A percentile compares a stretch with the other conserved stretches of the same genome.
These are phyloP conservation scores for Morone saxatilis DNA, from an alignment of 2,113 vertebrate genomes.

Conservation along the genomic window DNA sequence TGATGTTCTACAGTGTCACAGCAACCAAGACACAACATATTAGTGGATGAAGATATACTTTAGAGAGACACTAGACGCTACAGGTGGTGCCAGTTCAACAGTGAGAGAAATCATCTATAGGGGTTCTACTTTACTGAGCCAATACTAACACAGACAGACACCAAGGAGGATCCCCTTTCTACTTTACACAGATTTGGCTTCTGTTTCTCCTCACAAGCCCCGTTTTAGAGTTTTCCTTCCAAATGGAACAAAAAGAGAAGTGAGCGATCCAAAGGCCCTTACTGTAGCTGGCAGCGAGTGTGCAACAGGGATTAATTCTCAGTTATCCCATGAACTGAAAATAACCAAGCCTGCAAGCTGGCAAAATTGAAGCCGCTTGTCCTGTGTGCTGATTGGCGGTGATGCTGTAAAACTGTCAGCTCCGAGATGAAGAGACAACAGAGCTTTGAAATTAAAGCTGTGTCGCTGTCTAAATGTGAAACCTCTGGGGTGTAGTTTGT, in stretches of 20 bases:
- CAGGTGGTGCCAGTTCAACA: conserved; percentile 30
- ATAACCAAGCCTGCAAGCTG: conserved; percentile 71
- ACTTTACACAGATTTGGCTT: conserved; percentile 44
- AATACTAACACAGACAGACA: conserved; percentile 42
- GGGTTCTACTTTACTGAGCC: conserved; percentile 4
- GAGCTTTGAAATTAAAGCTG: conserved; percentile 48
- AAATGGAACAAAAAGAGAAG: conserved; percentile 56
- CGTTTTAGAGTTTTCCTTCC: conserved; percentile 22
- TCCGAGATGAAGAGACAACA: conserved; percentile 56
- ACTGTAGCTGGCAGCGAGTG: conserved; percentile 29
- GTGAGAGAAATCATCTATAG: conserved; percentile 7
- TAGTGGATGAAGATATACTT: conserved; percentile 9
- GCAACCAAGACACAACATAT: conserved; percentile 51
- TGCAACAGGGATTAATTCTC: conserved; percentile 41
- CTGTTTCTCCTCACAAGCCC: conserved; percentile 15
- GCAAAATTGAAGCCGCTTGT: conserved; percentile 68
- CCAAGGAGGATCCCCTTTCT: conserved; percentile 44
- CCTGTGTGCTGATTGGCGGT: conserved; percentile 33
- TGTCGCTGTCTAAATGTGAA: conserved; percentile 48
- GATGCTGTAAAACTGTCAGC: conserved; percentile 60
- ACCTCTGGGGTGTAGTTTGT: conserved; percentile 34
- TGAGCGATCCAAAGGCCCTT: conserved; percentile 24
- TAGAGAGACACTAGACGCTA: conserved; percentile 24
- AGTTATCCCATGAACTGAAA: conserved; percentile 69
- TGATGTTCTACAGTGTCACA: conserved; percentile 52